Evolutionary conservation across 2,888 invertebrate genomes (phyloP).

Genomic region (Anorthoa munda): DNA sequence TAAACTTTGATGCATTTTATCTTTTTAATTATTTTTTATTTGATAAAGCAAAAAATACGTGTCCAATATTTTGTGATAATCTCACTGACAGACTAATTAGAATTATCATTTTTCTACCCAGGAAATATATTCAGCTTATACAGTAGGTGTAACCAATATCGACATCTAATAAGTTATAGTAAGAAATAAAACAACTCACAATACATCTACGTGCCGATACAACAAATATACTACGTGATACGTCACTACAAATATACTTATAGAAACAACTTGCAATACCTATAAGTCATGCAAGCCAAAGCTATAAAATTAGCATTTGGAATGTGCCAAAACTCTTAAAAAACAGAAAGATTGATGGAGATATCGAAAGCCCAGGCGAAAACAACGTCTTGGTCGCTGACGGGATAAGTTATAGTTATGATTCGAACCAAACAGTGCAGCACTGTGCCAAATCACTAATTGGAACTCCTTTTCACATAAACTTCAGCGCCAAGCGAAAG

Average conservation of each 20-base stretch:
- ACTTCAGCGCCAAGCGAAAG: constrained; percentile 53
- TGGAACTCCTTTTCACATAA: constrained; percentile 59
- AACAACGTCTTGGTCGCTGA: constrained; percentile 49
- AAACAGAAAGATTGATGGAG: constrained; percentile 7
- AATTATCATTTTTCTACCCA: not conserved
- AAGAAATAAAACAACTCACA: not conserved
- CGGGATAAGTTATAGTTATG: constrained; percentile 58
- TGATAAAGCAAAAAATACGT: no score
- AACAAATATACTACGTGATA: no score
- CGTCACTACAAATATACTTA: no score
- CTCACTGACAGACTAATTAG: no score
- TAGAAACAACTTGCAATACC: not conserved
- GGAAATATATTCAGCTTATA: not conserved
- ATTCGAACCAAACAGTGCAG: constrained; percentile 54
- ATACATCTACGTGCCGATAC: no score
- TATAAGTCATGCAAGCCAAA: not conserved
- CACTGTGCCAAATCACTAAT: constrained; percentile 59
- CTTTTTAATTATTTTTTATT: no score
- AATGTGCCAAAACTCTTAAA: constrained; percentile 3
- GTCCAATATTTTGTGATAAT: no score
- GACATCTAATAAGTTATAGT: not conserved
- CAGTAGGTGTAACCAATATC: not conserved
- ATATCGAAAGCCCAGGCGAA: constrained; percentile 40
- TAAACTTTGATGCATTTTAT: no score
- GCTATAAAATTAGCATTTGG: constrained; percentile 49